A percentile compares a stretch with the other conserved stretches of the same genome.
phyloP scores from a whole-genome alignment of 2,888 invertebrate genomes.

The Lepidochitona cinerea region DNA sequence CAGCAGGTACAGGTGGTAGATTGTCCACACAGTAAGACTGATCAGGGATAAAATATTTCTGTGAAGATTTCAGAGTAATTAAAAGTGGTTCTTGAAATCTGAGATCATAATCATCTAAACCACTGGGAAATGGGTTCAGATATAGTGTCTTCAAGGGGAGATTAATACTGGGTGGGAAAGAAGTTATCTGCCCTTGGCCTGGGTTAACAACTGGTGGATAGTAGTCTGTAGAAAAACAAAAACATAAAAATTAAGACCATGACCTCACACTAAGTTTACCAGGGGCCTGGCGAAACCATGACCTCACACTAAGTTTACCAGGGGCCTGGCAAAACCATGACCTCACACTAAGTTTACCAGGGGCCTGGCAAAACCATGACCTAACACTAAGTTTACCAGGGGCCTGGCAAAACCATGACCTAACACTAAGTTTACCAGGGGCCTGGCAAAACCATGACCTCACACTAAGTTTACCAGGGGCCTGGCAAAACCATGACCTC shows the following conservation, averaged over 20 bases:
- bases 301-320: too few species aligned
- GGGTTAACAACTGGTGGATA: not conserved
- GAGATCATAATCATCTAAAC: slow-evolving; percentile 52
- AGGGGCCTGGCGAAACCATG: too few species aligned
- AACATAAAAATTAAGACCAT: not conserved
- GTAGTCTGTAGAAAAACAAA: not conserved
- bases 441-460: too few species aligned
- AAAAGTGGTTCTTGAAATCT: slow-evolving; percentile 60
- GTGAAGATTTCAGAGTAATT: slow-evolving; percentile 64
- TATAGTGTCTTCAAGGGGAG: slow-evolving; percentile 66
- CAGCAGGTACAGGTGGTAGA: slow-evolving; percentile 35
- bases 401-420: too few species aligned
- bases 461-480: too few species aligned
- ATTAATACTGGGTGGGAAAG: slow-evolving; percentile 65
- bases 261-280: too few species aligned
- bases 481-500: too few species aligned
- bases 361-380: too few species aligned
- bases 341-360: too few species aligned
- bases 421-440: too few species aligned
- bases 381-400: too few species aligned
- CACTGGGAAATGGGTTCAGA: slow-evolving; percentile 67
- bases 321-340: too few species aligned
- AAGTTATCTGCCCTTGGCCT: slow-evolving; percentile 51
- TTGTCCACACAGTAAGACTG: slow-evolving; percentile 42
- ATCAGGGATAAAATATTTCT: slow-evolving; percentile 66